These are phyloP conservation scores for Gallinago media DNA, from an alignment of 2,113 vertebrate species.

Conservation along the genomic window DNA sequence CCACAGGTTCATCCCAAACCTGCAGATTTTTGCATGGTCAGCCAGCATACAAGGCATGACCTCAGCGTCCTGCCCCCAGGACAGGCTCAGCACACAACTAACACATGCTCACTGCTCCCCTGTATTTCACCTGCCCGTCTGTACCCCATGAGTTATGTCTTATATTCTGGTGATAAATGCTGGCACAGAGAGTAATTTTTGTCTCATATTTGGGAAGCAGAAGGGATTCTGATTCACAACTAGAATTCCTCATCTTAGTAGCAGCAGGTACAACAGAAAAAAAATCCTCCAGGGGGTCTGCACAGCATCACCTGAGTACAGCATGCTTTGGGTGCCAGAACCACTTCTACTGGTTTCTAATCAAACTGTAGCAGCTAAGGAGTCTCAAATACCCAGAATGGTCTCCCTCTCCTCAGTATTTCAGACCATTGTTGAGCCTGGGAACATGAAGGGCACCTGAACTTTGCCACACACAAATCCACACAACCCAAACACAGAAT, in stretches of 20 bases:
- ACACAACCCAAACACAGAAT: not conserved
- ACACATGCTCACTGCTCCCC: accelerated
- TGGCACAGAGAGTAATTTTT: not conserved
- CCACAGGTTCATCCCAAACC: not conserved
- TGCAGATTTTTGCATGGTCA: not conserved
- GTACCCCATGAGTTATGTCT: not conserved
- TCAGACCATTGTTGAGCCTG: not conserved
- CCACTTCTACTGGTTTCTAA: not conserved
- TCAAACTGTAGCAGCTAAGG: not conserved
- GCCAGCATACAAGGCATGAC: not conserved
- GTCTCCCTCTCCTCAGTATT: not conserved
- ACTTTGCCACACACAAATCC: not conserved
- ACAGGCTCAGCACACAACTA: not conserved
- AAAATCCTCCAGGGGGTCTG: not conserved
- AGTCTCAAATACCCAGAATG: not conserved
- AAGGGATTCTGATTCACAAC: not conserved
- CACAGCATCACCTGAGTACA: not conserved
- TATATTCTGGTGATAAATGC: not conserved
- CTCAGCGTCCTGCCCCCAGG: not conserved
- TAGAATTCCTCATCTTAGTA: not conserved
- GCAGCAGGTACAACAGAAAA: not conserved
- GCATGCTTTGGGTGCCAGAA: not conserved
- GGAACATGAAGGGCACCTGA: not conserved
- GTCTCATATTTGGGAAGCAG: not conserved
- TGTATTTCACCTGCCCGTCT: not conserved